A percentile compares a stretch with the other conserved stretches of the same genome.
Evolutionary conservation across 2,797 vertebrate genomes (phyloP).

Genomic region (Merluccius polli): DNA sequence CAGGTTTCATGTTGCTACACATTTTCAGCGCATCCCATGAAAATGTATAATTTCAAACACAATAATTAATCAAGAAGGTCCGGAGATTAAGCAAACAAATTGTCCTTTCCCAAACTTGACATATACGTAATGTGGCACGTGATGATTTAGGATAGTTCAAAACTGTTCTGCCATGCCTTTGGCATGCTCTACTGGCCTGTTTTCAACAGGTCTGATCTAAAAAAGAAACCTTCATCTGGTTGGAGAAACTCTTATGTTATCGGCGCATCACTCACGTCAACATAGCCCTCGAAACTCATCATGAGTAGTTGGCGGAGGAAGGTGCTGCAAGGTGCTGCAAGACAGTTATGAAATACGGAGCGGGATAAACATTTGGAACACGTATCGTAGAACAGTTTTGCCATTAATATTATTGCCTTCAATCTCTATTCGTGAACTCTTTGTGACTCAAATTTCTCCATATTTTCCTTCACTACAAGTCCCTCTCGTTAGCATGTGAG

Average conservation of each 20-base stretch:
- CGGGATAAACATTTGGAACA: conserved; percentile 19
- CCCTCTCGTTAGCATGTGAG: conserved; percentile 56
- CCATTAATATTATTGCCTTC: neutral
- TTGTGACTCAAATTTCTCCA: conserved; percentile 35
- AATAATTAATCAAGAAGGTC: neutral
- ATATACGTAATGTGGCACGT: neutral
- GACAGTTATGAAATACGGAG: conserved; percentile 31
- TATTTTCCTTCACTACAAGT: conserved; percentile 38
- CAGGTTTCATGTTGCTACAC: neutral
- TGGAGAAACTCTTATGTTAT: conserved; percentile 29
- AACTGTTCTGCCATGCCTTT: conserved; percentile 26
- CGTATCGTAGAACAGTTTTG: conserved; percentile 10
- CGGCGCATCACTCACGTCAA: conserved; percentile 32
- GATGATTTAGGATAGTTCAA: neutral
- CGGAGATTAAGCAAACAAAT: neutral
- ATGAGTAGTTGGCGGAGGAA: conserved; percentile 19
- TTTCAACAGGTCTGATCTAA: conserved; percentile 30
- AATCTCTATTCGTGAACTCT: conserved; percentile 39
- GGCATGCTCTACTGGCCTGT: conserved; percentile 49
- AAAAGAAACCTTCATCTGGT: conserved; percentile 44
- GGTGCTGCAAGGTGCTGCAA: conserved; percentile 24
- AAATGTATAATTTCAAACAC: neutral
- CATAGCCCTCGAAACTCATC: conserved; percentile 28
- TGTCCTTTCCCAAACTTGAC: neutral
- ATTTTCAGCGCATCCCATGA: neutral